Evolutionary conservation across 2,113 vertebrate genomes (phyloP).

Genomic region (Australoheros scitulus): DNA sequence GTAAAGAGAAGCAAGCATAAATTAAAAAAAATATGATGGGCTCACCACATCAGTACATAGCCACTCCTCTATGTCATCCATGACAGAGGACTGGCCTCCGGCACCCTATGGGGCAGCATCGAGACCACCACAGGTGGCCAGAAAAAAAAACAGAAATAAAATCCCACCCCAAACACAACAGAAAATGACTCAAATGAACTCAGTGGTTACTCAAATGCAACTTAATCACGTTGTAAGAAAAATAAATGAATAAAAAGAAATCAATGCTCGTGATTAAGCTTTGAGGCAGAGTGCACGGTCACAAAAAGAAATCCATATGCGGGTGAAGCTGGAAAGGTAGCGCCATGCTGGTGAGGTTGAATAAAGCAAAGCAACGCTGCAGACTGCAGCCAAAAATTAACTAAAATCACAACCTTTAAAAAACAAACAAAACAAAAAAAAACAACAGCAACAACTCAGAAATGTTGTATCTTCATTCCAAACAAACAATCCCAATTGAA

Average conservation of each 20-base stretch:
- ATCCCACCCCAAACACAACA: constrained; percentile 76
- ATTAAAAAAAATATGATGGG: constrained; percentile 75
- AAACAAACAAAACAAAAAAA: too few relatives aligned
- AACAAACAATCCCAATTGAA: not conserved
- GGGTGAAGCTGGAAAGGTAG: not conserved
- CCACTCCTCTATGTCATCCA: constrained; percentile 99
- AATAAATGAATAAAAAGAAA: not conserved
- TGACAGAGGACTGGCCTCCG: constrained; percentile 94
- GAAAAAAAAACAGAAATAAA: constrained; percentile 55
- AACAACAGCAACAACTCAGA: too few relatives aligned
- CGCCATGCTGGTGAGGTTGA: not conserved
- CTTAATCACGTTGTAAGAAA: constrained; percentile 19
- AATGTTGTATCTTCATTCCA: too few relatives aligned
- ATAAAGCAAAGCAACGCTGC: not conserved
- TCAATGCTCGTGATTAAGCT: not conserved
- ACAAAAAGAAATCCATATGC: not conserved
- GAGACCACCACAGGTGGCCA: constrained; percentile 77
- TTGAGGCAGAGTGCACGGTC: not conserved
- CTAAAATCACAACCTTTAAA: not conserved
- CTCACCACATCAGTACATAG: constrained; percentile 99
- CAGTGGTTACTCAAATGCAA: constrained; percentile 59
- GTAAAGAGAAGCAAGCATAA: constrained; percentile 53
- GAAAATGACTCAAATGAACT: constrained; percentile 64
- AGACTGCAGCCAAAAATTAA: not conserved
- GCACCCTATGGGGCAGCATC: constrained; percentile 86